A percentile compares a stretch with the other conserved stretches of the same genome.
These are phyloP conservation scores for Lomographa bimaculata DNA, from an alignment of 2,888 invertebrate species.

Conservation along the genomic window DNA sequence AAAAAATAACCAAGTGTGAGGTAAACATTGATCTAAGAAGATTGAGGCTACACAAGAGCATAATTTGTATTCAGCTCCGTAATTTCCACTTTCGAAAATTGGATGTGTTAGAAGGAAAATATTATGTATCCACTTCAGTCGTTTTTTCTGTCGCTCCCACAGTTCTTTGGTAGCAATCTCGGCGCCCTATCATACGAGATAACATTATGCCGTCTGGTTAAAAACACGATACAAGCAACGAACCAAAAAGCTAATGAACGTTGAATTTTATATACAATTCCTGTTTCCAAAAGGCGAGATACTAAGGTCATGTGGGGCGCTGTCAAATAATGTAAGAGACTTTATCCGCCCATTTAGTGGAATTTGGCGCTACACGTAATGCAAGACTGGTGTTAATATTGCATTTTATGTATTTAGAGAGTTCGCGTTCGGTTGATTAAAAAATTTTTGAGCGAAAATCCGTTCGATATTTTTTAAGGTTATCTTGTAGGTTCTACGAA, in stretches of 20 bases:
- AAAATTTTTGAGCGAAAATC: conserved; percentile 56
- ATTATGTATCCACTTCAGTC: too few relatives aligned
- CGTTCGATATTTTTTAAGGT: conserved; percentile 44
- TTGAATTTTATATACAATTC: conserved; percentile 65
- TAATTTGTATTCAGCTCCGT: conserved; percentile 3
- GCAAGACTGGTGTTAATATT: conserved; percentile 73
- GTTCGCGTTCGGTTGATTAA: conserved; percentile 60
- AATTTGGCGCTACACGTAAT: conserved; percentile 66
- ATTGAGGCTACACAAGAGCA: background rate
- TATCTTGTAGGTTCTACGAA: conserved; percentile 41
- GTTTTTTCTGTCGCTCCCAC: conserved; percentile 57
- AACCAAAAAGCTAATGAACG: conserved; percentile 61
- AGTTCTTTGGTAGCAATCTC: conserved; percentile 67
- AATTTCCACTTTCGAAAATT: conserved; percentile 11
- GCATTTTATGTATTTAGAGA: conserved; percentile 65
- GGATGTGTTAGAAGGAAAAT: conserved; percentile 6
- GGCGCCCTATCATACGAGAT: conserved; percentile 63
- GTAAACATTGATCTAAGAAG: conserved; percentile 15
- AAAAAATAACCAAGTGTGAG: conserved; percentile 8
- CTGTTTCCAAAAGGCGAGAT: conserved; percentile 52
- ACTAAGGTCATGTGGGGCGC: conserved; percentile 53
- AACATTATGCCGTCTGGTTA: conserved; percentile 60
- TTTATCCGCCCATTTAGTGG: conserved; percentile 64
- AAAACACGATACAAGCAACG: conserved; percentile 60
- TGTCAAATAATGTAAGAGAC: conserved; percentile 67